Conservation (phyloP, 2,797 vertebrate species). For the Arctocebus calabarensis region DNA sequence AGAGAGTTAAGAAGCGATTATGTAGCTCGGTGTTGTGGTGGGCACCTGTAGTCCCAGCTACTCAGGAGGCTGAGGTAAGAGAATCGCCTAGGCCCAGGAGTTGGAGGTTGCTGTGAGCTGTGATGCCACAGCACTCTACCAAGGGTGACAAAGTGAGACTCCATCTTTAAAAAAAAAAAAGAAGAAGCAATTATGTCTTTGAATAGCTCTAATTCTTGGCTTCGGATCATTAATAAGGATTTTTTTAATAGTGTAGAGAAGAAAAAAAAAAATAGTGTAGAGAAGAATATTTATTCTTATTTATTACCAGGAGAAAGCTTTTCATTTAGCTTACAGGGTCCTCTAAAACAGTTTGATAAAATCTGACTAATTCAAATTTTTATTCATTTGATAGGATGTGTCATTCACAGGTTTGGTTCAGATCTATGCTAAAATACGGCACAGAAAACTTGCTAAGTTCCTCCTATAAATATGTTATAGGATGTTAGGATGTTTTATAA, state of each 20-base stretch:
- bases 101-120: too few relatives aligned
- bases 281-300: slow-evolving; percentile 9
- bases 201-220: background rate
- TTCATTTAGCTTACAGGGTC: background rate
- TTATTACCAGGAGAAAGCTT: slow-evolving; percentile 6
- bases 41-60: too few relatives aligned
- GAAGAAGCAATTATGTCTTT: background rate
- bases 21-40: too few relatives aligned
- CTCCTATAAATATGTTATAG: background rate
- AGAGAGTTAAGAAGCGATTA: background rate
- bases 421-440: background rate
- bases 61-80: too few relatives aligned
- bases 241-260: background rate
- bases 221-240: background rate
- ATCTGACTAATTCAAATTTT: background rate
- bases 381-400: background rate
- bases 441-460: slow-evolving; percentile 15
- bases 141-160: too few relatives aligned
- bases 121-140: too few relatives aligned
- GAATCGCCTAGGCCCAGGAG: too few relatives aligned
- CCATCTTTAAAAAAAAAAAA: too few relatives aligned
- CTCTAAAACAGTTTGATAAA: slow-evolving; percentile 27
- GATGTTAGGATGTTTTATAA: background rate
- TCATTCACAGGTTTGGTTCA: background rate
- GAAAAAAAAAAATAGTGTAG: too few relatives aligned